A percentile compares a stretch with the other conserved stretches of the same genome.
These are phyloP conservation scores for Hepsetus odoe DNA, from an alignment of 2,113 vertebrate species.

Conservation along the genomic window DNA sequence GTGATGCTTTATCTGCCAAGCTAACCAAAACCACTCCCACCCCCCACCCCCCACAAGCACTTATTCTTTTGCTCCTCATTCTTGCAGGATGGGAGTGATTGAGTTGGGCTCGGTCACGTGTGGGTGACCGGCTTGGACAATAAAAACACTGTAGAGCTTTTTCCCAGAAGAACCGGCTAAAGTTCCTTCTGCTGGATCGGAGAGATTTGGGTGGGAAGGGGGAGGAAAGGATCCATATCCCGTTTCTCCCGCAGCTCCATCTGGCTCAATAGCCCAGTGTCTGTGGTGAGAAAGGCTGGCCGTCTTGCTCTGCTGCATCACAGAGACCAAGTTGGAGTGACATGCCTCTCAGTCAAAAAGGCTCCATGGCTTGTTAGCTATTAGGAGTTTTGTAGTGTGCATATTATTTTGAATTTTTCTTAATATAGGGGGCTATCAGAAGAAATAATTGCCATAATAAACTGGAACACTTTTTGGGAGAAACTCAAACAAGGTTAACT, in stretches of 20 bases:
- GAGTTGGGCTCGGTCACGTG: slow-evolving; percentile 54
- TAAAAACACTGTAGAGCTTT: slow-evolving; percentile 66
- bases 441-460: too few species aligned
- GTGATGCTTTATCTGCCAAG: slow-evolving; percentile 29
- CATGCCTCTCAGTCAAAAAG: slow-evolving; percentile 19
- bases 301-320: neutral
- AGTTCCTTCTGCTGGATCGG: slow-evolving; percentile 38
- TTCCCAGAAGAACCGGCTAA: slow-evolving; percentile 58
- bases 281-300: slow-evolving; percentile 27
- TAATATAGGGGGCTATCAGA: too few species aligned
- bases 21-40: neutral
- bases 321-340: neutral
- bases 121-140: slow-evolving; percentile 68
- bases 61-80: slow-evolving; percentile 41
- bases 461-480: too few species aligned
- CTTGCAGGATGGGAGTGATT: slow-evolving; percentile 42
- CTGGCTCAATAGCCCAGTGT: slow-evolving; percentile 45
- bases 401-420: too few species aligned
- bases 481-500: neutral
- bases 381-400: neutral
- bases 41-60: neutral
- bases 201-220: slow-evolving; percentile 38
- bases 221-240: slow-evolving; percentile 35
- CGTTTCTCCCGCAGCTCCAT: slow-evolving; percentile 19
- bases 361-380: neutral